phyloP scores from a whole-genome alignment of 2,888 invertebrate genomes.

The Synanthedon andrenaeformis region DNA sequence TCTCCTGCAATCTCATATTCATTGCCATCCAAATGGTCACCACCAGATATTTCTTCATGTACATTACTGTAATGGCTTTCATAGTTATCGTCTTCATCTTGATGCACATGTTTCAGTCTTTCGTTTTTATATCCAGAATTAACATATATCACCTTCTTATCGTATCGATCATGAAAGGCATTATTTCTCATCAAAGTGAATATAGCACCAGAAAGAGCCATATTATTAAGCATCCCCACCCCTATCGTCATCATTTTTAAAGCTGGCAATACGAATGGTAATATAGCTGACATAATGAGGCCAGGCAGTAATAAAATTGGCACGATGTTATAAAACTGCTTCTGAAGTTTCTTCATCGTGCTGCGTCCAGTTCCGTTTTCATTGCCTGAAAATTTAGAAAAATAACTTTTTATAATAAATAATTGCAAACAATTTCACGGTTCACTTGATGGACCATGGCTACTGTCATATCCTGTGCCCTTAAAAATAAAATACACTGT shows the following conservation, averaged over 20 bases:
- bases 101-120: conserved; percentile 13
- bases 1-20: not conserved
- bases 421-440: not conserved
- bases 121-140: conserved; percentile 70
- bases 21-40: not conserved
- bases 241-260: conserved; percentile 75
- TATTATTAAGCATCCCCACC: conserved; percentile 74
- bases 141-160: conserved; percentile 68
- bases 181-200: conserved; percentile 70
- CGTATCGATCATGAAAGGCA: conserved; percentile 65
- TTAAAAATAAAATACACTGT: no score
- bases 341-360: conserved; percentile 43
- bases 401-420: not conserved
- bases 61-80: not conserved
- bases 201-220: conserved; percentile 74
- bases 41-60: not conserved
- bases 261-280: conserved; percentile 77
- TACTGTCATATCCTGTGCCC: no score
- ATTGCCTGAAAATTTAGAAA: conserved; percentile 26
- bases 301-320: conserved; percentile 74
- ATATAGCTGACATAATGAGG: conserved; percentile 73
- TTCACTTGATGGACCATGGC: not conserved
- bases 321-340: conserved; percentile 45
- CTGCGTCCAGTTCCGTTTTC: conserved; percentile 24
- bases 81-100: conserved; percentile 6